Conservation (phyloP, 2,888 invertebrate species). For the Phorcus lineatus region DNA sequence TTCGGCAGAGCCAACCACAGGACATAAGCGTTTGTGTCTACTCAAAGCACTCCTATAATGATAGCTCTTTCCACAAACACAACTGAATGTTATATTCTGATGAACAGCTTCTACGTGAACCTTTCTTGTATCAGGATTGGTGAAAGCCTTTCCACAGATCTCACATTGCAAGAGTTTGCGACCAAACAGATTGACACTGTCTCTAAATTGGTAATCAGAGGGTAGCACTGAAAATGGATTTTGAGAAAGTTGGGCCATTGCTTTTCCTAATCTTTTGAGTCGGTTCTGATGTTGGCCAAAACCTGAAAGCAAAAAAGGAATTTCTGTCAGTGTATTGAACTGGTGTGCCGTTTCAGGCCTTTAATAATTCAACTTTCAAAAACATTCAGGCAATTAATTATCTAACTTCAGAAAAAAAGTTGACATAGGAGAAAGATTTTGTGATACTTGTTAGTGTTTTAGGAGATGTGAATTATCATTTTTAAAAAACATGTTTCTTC, state of each 20-base stretch:
- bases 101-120: background rate
- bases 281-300: background rate
- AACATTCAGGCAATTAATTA: too few relatives aligned
- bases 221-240: background rate
- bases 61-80: background rate
- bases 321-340: background rate
- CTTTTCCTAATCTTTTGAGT: background rate
- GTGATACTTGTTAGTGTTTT: too few relatives aligned
- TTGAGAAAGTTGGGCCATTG: background rate
- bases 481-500: too few relatives aligned
- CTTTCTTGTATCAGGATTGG: background rate
- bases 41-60: background rate
- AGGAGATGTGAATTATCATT: too few relatives aligned
- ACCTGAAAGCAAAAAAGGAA: background rate
- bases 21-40: background rate
- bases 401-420: too few relatives aligned
- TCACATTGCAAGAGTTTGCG: background rate
- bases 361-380: too few relatives aligned
- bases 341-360: too few relatives aligned
- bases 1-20: background rate
- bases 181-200: background rate
- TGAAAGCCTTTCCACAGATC: background rate
- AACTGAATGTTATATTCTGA: background rate
- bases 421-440: too few relatives aligned
- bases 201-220: background rate